Evolutionary conservation across 2,113 vertebrate species (phyloP).

Genomic region (Grallaria varia): DNA sequence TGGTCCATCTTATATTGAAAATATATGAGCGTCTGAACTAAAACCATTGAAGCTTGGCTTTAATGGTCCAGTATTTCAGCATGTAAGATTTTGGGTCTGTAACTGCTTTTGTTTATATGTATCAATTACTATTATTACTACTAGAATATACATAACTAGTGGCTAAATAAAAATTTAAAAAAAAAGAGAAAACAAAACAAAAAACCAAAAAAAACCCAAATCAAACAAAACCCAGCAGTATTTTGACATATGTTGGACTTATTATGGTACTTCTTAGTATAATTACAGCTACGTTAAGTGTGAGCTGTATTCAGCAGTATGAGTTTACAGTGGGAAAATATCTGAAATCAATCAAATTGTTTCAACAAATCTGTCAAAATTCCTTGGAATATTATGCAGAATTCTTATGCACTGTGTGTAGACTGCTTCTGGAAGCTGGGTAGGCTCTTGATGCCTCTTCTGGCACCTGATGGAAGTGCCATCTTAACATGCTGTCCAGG

Average conservation of each 20-base stretch:
- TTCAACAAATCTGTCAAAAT: neutral
- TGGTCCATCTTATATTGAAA: neutral
- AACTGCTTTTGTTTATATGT: neutral
- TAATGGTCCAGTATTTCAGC: neutral
- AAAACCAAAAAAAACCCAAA: neutral
- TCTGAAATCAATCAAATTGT: neutral
- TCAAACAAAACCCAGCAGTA: neutral
- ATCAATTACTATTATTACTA: neutral
- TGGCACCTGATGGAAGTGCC: neutral
- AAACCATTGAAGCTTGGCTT: neutral
- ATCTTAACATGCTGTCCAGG: fast-evolving
- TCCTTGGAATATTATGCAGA: neutral
- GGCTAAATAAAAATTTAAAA: neutral
- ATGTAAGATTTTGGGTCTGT: neutral
- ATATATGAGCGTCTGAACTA: neutral
- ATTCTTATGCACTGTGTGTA: neutral
- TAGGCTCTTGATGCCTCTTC: neutral
- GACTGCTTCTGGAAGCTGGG: neutral
- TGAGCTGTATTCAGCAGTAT: neutral
- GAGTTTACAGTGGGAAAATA: neutral
- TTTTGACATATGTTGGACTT: neutral
- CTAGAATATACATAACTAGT: neutral
- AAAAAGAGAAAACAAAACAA: neutral
- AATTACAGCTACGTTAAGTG: neutral
- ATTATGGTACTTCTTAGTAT: neutral